phyloP scores from a whole-genome alignment of 2,888 invertebrate species.

The Thecocarcelia acutangulata region DNA sequence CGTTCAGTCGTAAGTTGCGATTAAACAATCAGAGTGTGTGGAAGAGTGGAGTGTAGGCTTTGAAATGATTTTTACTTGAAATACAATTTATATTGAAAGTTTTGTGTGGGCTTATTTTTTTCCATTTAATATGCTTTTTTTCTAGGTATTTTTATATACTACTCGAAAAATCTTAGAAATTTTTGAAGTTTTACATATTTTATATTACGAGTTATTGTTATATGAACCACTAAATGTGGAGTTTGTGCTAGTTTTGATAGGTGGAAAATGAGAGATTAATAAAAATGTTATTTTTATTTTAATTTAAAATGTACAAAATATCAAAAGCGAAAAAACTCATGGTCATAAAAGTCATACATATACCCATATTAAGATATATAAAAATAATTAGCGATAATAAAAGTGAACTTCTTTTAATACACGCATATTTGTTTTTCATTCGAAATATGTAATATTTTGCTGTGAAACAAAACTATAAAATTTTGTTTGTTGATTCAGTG shows the following conservation, averaged over 20 bases:
- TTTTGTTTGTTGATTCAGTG: too few species aligned
- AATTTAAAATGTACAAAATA: not conserved
- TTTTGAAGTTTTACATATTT: slow-evolving; percentile 18
- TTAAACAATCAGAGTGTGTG: slow-evolving; percentile 7
- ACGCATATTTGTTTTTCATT: too few species aligned
- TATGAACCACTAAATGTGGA: slow-evolving; percentile 15
- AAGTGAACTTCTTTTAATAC: too few species aligned
- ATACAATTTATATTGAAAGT: slow-evolving; percentile 40
- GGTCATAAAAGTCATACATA: too few species aligned
- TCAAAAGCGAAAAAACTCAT: too few species aligned
- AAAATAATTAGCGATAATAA: too few species aligned
- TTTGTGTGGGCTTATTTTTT: slow-evolving; percentile 54
- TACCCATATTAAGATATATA: too few species aligned
- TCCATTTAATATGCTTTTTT: slow-evolving; percentile 12
- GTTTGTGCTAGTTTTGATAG: slow-evolving; percentile 38
- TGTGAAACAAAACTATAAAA: too few species aligned
- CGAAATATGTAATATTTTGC: too few species aligned
- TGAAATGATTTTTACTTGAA: slow-evolving; percentile 49
- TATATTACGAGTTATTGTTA: slow-evolving; percentile 2
- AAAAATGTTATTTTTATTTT: not conserved
- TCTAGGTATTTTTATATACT: not conserved
- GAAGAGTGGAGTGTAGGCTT: slow-evolving; percentile 53
- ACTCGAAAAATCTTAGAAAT: slow-evolving; percentile 11
- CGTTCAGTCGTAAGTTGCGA: slow-evolving; percentile 6
- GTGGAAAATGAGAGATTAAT: not conserved